These are phyloP conservation scores for Anoncus sp. DNA, from an alignment of 2,888 invertebrate species.

Conservation along the genomic window DNA sequence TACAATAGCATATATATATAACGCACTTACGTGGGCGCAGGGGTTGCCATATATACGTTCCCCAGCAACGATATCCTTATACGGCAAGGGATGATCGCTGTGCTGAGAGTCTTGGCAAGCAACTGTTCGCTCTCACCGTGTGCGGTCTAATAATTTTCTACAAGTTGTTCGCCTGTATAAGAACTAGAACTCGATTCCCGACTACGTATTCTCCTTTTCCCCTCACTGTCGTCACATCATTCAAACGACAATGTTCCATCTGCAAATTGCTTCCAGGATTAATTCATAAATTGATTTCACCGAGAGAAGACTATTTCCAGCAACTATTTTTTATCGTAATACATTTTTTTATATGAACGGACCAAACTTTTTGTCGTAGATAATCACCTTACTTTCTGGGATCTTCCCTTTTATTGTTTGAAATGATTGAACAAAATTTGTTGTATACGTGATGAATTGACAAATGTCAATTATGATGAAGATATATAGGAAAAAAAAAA, in stretches of 20 bases:
- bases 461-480: no score
- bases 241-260: neutral
- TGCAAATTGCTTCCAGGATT: neutral
- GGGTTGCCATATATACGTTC: conserved; percentile 14
- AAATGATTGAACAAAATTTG: no score
- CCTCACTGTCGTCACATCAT: conserved; percentile 13
- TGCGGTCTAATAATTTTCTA: conserved; percentile 72
- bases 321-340: no score
- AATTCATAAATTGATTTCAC: neutral
- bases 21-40: conserved; percentile 20
- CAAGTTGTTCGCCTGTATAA: conserved; percentile 65
- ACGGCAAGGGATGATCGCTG: conserved; percentile 49
- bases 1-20: conserved; percentile 15
- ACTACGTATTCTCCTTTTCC: conserved; percentile 5
- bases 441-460: no score
- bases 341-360: no score
- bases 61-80: conserved; percentile 28
- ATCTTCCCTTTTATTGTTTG: neutral
- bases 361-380: no score
- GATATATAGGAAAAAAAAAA: no score
- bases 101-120: conserved; percentile 41
- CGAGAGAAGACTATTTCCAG: neutral
- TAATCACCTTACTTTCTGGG: neutral
- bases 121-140: conserved; percentile 51
- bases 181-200: conserved; percentile 55